Percentiles rank a stretch among this genome's conserved stretches.
phyloP scores from a whole-genome alignment of 37 sponge, comb jelly and placozoan species.

The Oopsacas minuta region DNA sequence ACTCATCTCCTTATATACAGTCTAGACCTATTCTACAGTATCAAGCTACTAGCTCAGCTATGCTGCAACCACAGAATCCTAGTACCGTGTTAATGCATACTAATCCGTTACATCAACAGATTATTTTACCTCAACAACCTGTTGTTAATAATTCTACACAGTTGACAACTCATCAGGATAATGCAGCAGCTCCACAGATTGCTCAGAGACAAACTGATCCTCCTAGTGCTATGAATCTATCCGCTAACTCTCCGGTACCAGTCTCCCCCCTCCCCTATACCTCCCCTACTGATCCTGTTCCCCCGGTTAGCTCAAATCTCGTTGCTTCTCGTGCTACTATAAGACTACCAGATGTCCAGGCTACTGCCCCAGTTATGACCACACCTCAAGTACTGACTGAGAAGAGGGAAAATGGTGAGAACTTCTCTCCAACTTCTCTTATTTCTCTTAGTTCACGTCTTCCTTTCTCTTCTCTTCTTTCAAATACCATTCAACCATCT shows the following conservation, averaged over 20 bases:
- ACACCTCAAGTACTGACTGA: background rate
- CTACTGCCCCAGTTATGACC: background rate
- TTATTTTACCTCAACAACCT: background rate
- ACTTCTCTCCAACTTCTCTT: background rate
- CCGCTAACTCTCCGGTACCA: background rate
- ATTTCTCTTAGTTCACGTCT: background rate
- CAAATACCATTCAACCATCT: background rate
- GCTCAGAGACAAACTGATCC: constrained; percentile 5
- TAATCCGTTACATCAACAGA: background rate
- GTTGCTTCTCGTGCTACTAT: background rate
- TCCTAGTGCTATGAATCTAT: background rate
- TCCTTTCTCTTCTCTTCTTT: constrained; percentile 4
- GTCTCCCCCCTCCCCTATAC: background rate
- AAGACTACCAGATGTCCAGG: background rate
- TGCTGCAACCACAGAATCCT: background rate
- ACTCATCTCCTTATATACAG: background rate
- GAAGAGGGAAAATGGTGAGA: background rate
- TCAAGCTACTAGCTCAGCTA: background rate
- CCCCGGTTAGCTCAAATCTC: background rate
- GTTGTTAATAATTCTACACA: background rate
- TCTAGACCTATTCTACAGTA: background rate
- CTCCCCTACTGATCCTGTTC: background rate
- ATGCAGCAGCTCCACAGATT: background rate
- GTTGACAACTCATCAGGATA: background rate
- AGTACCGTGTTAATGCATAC: background rate